phyloP scores from a whole-genome alignment of 2,113 vertebrate species.

The Phoxinus phoxinus region DNA sequence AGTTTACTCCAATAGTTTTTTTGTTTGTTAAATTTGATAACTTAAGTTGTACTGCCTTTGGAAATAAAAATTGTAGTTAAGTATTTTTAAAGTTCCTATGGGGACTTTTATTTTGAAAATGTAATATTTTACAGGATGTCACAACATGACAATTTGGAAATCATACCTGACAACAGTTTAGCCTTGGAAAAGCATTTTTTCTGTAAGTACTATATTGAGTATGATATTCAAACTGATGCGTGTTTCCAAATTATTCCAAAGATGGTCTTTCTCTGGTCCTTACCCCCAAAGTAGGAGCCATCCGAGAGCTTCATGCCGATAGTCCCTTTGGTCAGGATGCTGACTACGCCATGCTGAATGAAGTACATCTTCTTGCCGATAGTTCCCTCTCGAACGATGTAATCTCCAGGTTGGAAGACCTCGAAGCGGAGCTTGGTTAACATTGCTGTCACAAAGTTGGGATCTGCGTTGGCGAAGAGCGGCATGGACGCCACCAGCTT shows the following conservation, averaged over 20 bases:
- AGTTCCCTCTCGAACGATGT: conserved; percentile 94
- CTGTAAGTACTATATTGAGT: neutral
- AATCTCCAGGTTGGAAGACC: conserved; percentile 94
- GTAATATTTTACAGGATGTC: neutral
- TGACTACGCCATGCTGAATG: conserved; percentile 93
- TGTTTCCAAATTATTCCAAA: neutral
- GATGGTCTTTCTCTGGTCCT: conserved; percentile 37
- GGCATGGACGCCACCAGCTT: conserved; percentile 99
- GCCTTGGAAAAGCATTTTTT: neutral
- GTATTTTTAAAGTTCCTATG: neutral
- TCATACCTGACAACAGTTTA: neutral
- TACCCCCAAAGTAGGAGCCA: conserved; percentile 96
- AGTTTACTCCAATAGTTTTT: neutral
- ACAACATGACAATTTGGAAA: neutral
- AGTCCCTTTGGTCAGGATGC: conserved; percentile 87
- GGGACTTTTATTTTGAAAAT: neutral
- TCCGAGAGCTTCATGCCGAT: conserved; percentile 93
- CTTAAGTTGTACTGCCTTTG: neutral
- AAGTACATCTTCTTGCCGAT: conserved; percentile 99
- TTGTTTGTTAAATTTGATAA: neutral
- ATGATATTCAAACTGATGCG: neutral
- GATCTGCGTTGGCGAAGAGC: conserved; percentile 94
- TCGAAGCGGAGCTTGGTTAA: conserved; percentile 96
- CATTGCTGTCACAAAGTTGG: conserved; percentile 97
- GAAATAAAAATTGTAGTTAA: neutral